Conservation (phyloP, 1,140 invertebrate species). For the Holcopasites calliopsidis region DNA sequence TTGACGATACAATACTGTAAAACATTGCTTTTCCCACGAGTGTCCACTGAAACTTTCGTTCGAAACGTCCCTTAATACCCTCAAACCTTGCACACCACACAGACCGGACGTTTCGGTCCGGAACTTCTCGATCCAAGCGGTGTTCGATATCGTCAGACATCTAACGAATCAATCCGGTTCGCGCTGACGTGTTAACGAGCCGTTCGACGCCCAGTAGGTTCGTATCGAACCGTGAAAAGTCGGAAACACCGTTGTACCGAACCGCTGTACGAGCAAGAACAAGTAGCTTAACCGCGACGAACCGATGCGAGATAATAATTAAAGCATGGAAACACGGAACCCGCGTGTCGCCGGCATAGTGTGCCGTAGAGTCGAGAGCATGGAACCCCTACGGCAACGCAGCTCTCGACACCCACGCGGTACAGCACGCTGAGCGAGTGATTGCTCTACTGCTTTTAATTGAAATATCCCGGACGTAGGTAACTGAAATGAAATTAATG, state of each 20-base stretch:
- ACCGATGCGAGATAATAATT: constrained; percentile 38
- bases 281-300: constrained; percentile 16
- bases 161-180: constrained; percentile 6
- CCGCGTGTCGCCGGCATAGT: constrained; percentile 18
- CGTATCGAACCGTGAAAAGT: constrained; percentile 1
- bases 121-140: not conserved
- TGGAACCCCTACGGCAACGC: constrained; percentile 25
- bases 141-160: not conserved
- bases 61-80: no score
- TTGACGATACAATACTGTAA: no score
- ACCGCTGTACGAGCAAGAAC: constrained; percentile 12
- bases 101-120: not conserved
- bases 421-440: constrained; percentile 47
- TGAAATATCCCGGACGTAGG: constrained; percentile 70
- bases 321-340: constrained; percentile 15
- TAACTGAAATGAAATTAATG: constrained; percentile 49
- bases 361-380: constrained; percentile 8
- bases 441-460: constrained; percentile 66
- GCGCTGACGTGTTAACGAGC: constrained; percentile 7
- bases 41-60: no score
- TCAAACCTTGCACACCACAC: not conserved
- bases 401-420: constrained; percentile 49
- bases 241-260: not conserved
- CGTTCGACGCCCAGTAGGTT: no score
- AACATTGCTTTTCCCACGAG: no score